A percentile compares a stretch with the other conserved stretches of the same genome.
Evolutionary conservation across 35 echinoderm and acorn worm genomes (phyloP).

Genomic region (Acanthaster planci): DNA sequence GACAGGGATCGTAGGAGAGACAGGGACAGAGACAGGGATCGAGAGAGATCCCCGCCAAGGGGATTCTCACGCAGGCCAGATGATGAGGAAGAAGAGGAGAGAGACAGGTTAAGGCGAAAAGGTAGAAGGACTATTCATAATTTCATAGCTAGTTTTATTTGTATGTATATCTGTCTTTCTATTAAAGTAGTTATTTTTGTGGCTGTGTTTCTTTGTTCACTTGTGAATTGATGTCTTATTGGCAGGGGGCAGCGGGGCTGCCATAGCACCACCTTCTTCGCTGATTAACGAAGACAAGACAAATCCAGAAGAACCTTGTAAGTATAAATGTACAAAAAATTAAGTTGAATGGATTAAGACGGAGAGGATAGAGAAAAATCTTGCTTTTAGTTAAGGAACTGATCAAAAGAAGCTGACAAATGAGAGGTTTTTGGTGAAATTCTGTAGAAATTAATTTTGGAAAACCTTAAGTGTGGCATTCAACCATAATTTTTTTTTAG

Average conservation of each 20-base stretch:
- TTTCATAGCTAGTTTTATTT: not conserved
- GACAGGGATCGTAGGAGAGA: constrained; percentile 59
- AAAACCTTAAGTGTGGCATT: too few species aligned
- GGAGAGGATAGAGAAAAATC: too few species aligned
- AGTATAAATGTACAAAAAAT: constrained; percentile 32
- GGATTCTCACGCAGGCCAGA: constrained; percentile 91
- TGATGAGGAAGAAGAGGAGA: constrained; percentile 92
- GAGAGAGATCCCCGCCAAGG: constrained; percentile 61
- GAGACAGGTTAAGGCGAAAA: constrained; percentile 80
- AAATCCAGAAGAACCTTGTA: constrained; percentile 62
- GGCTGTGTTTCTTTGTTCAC: too few species aligned
- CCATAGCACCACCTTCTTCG: constrained; percentile 84
- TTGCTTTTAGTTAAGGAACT: too few species aligned
- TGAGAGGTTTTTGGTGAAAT: too few species aligned
- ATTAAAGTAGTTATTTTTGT: too few species aligned
- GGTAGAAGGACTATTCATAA: constrained; percentile 21
- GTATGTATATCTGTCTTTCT: not conserved
- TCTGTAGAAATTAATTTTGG: too few species aligned
- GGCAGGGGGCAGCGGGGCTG: constrained; percentile 61
- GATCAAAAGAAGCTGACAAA: too few species aligned
- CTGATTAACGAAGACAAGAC: constrained; percentile 69
- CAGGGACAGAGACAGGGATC: constrained; percentile 71
- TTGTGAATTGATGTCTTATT: too few species aligned
- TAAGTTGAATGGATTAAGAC: too few species aligned
- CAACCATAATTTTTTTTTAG: too few species aligned